Evolutionary conservation across 2,113 vertebrate genomes (phyloP).

Genomic region (Synodontis membranacea): DNA sequence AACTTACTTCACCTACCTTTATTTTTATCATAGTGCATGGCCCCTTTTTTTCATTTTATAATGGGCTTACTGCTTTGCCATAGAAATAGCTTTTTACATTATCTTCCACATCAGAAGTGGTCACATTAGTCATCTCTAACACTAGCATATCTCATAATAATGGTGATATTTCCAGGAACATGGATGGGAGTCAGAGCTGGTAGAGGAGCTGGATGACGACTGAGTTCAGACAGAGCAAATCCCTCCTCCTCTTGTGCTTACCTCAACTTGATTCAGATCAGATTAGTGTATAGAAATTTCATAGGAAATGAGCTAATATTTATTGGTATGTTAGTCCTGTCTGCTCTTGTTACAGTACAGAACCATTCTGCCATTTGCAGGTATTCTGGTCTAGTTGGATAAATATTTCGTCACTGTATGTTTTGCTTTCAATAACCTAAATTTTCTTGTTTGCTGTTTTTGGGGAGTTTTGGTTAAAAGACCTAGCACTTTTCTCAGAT

Average conservation of each 20-base stretch:
- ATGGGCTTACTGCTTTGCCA: neutral
- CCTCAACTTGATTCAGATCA: neutral
- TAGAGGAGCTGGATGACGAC: neutral
- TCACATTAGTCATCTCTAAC: neutral
- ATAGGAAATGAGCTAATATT: neutral
- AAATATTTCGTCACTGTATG: neutral
- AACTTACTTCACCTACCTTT: neutral
- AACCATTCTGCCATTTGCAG: neutral
- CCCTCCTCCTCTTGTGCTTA: neutral
- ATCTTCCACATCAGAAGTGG: neutral
- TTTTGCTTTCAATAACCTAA: neutral
- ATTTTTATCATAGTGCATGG: neutral
- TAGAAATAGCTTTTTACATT: neutral
- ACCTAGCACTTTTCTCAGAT: neutral
- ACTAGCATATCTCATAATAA: neutral
- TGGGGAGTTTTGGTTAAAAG: neutral
- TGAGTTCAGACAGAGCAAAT: neutral
- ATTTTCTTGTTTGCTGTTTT: neutral
- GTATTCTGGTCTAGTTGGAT: neutral
- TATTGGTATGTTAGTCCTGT: neutral
- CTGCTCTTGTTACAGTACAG: neutral
- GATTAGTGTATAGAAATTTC: neutral
- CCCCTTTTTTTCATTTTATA: neutral
- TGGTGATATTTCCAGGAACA: neutral
- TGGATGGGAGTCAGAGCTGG: neutral